A percentile compares a stretch with the other conserved stretches of the same genome.
phyloP scores from a whole-genome alignment of 2,888 invertebrate genomes.

The Ceriagrion tenellum region DNA sequence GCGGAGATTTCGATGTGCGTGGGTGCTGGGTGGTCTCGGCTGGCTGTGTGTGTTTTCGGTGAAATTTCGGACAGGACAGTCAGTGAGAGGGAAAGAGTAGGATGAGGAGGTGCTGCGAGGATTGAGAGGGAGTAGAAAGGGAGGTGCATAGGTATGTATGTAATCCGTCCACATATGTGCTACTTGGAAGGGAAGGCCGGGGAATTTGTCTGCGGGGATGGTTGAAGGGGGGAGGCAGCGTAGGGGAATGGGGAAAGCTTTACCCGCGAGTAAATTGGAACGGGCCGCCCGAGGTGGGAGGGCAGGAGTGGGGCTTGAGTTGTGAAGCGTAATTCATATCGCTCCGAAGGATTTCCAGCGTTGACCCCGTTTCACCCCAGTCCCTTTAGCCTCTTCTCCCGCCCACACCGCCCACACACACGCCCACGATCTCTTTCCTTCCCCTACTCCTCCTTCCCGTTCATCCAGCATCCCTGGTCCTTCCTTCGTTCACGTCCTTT shows the following conservation, averaged over 20 bases:
- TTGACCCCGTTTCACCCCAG: background rate
- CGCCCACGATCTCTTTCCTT: background rate
- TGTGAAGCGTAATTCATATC: conserved; percentile 32
- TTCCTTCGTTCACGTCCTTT: no score
- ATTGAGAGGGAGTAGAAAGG: background rate
- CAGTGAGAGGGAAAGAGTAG: background rate
- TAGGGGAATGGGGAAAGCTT: background rate
- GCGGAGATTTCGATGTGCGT: background rate
- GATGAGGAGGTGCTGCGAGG: background rate
- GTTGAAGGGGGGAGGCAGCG: background rate
- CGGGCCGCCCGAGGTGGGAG: background rate
- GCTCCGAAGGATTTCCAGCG: conserved; percentile 11
- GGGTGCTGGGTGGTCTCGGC: background rate
- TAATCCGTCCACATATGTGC: background rate
- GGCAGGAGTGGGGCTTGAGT: background rate
- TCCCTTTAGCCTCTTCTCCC: background rate
- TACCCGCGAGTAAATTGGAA: conserved; percentile 38
- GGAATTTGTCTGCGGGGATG: background rate
- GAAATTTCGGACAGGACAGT: background rate
- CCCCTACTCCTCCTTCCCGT: no score
- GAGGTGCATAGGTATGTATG: background rate
- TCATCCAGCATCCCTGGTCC: no score
- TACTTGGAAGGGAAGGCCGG: background rate
- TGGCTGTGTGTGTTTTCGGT: background rate
- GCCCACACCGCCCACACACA: background rate